Base-by-base conservation (phyloP, 2,797 vertebrate genomes). In the Lophius americanus region DNA sequence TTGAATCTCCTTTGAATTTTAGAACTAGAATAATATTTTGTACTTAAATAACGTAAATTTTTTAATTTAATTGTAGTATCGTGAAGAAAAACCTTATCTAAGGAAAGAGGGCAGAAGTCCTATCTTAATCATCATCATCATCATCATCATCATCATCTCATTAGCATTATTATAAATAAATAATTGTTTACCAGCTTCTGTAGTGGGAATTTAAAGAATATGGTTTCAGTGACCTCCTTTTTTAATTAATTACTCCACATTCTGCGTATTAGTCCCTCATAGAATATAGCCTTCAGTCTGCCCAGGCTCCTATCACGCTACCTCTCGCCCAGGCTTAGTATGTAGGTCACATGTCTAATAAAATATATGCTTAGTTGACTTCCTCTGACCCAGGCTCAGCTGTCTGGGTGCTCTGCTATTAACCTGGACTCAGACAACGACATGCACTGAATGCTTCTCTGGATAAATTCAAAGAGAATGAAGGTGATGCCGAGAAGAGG, bases 261-360 rank as follows among this genome's bases (percentile, higher is more conserved):
- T 38, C 62, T 64, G 64, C 70, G 14, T 58, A 36, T 69, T 60
- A 14, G 12, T 44, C 51, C 48, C 54, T 66, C 58, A 67, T 37
- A 52, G 71, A 35, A 36, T 56, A 38, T 68, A 54, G 69, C 71
- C 64, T 3, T 51, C 54, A 62, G 73, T 71, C 55, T 82, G 61
- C 68, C 33, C 43, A 35, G 39, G 60, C 70, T 73, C 57, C 0
- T 14, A 39, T 68, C 61, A 62, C n/a, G 46, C 67, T 63, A 67
- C 68, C 60, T 81, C 62, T 74, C 64, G 68, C 49, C 53, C 63
- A 41, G 37, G 46, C 58, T 64, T 64, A n/a, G 32, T 80, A 90
- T 88, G 55, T 89, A 84, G 86, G 86, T 87, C 86, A 89, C 79
- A 79, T 69, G 71, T 85, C 80, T 82, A 44, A 82, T 75, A 58